A percentile compares a stretch with the other conserved stretches of the same genome.
These are phyloP conservation scores for Stictocephala bisonia DNA, from an alignment of 2,888 invertebrate species.

Conservation along the genomic window DNA sequence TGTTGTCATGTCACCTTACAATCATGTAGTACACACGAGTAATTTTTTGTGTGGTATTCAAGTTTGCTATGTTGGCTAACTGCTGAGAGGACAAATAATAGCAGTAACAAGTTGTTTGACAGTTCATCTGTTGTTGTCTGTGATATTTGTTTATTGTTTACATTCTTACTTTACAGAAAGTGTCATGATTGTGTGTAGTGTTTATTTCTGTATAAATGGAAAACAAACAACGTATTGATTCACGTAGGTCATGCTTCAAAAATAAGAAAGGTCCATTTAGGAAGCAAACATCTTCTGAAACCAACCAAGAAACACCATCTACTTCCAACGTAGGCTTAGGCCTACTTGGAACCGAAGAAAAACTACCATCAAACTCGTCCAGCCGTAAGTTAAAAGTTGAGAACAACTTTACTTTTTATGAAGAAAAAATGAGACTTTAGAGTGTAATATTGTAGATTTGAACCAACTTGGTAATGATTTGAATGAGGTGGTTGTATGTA, in stretches of 20 bases:
- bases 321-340: background rate
- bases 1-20: no score
- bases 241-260: background rate
- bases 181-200: no score
- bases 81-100: no score
- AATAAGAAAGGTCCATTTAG: constrained; percentile 15
- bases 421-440: background rate
- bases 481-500: constrained; percentile 16
- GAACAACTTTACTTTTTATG: constrained; percentile 25
- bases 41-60: no score
- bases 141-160: no score
- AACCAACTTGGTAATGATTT: constrained; percentile 7
- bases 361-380: constrained; percentile 3
- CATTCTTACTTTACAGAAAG: no score
- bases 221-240: background rate
- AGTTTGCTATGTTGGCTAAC: no score
- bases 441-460: constrained; percentile 25
- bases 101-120: no score
- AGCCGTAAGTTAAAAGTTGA: constrained; percentile 1
- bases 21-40: no score
- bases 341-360: background rate
- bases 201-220: background rate
- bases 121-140: no score
- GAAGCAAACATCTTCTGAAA: background rate
- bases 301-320: background rate